These are phyloP conservation scores for Moxostoma hubbsi DNA, from an alignment of 2,797 vertebrate genomes.

Conservation along the genomic window DNA sequence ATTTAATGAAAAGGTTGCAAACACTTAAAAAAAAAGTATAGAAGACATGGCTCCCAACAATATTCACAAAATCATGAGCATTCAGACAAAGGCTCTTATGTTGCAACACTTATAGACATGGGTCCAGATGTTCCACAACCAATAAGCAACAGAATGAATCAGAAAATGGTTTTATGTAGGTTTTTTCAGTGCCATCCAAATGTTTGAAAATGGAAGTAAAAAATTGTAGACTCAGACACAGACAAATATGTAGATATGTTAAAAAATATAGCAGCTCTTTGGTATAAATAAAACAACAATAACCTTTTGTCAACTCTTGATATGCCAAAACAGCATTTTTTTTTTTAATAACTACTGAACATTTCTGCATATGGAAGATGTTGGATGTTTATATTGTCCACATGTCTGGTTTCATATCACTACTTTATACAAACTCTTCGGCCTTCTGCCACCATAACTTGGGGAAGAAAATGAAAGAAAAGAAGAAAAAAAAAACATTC, in stretches of 20 bases:
- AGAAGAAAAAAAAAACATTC: not conserved
- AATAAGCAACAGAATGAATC: too few relatives aligned
- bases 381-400: conserved; percentile 26
- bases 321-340: not conserved
- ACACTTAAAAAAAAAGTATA: too few relatives aligned
- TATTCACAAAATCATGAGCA: too few relatives aligned
- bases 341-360: conserved; percentile 23
- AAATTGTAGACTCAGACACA: not conserved
- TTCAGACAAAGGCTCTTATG: too few relatives aligned
- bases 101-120: too few relatives aligned
- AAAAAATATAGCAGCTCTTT: not conserved
- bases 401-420: conserved; percentile 45
- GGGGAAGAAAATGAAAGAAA: not conserved
- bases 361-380: conserved; percentile 38
- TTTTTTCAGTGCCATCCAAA: conserved; percentile 8
- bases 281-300: not conserved
- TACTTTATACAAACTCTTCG: conserved; percentile 43
- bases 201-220: not conserved
- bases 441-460: conserved; percentile 40
- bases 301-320: conserved; percentile 20
- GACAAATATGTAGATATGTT: not conserved
- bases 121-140: too few relatives aligned
- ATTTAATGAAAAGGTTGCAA: too few relatives aligned
- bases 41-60: too few relatives aligned
- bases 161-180: too few relatives aligned